Evolutionary conservation across 2,113 vertebrate species (phyloP), one percentile per base, ranked within the genome.

Genomic region (Climacteris rufus): DNA sequence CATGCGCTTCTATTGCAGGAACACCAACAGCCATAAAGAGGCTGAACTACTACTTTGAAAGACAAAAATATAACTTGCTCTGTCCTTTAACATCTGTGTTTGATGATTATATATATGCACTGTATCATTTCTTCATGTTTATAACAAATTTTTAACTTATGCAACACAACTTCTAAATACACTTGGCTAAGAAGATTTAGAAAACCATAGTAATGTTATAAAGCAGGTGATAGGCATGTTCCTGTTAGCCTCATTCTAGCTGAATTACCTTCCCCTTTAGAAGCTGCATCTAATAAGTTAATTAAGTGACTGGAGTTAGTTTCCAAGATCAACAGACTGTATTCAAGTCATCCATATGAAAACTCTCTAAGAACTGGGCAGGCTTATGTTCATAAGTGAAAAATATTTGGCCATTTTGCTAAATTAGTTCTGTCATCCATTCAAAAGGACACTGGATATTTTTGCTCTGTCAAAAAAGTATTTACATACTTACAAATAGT

Each of bases 261-360:
- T 94, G 88, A 92, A 85, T 94, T 71, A 85, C 47, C 39, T 85
- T 94, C 85, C 88, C 64, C 31, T 94, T 94, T 87, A 95, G 77
- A 95, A 87, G 79, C 53, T 95, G 77, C 85, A 97, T 54, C 9
- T 23, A 96, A 28, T 90, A 87, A 96, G 82, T 92, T 93, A 93
- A 96, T 95, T 96, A 95, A 89, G 49, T 78, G 64, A 94, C 87
- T 53, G 53, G 57, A 95, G 61, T 90, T 94, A 59, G 54, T 92
- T 97, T 96, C 77, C 95, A 94, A 75, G 74, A 94, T 93, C 78
- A 97, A 91, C 54, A 96, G 80, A 56, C n/a, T 83, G 25, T 57
- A 60, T 86, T 97, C 93, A 96, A 96, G 52, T 85, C 82, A 95
- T 79, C 64, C 88, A 96, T 95, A 94, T 85, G 68, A 89, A 86